Base-by-base conservation (phyloP, 1,140 invertebrate species). In the Ceratoteleas bidentatus region DNA sequence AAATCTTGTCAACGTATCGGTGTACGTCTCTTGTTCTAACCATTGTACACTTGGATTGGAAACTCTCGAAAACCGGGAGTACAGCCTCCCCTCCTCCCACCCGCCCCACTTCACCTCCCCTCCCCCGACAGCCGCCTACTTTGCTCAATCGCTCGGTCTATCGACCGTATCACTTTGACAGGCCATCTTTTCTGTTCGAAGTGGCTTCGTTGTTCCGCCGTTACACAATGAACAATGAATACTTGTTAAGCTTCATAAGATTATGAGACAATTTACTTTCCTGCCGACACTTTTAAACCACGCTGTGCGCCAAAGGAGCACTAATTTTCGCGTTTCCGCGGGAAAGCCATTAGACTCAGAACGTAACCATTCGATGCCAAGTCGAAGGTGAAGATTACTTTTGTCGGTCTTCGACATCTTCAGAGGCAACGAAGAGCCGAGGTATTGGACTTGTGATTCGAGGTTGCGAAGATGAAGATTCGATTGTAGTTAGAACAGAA, bases 31-130 rank as follows among this genome's bases (percentile, higher is more conserved):
- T 76, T 76, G 73, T 76, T 62, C 64, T 68, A 75, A 75, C 58
- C 58, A 66, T 77, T 77, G 79, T 85, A 52, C 77, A 86, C 82
- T 82, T 72, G 15, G 83, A 82, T 84, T 79, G 80, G 76, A 24
- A 24, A 45, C 77, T 74, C 36, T 66, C 15, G 15, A 68, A 77
- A 62, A 60, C 36, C 36, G 14, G 14, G 14, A 43, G 38, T n/a
- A 15, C 6, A 11, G 6, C 10, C 36, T 3, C 36, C 36, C 36
- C 36, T 40, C 36, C 10, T 1, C 36, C 36, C 2, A 2, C 36
- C 36, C 10, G 36, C 36, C 2, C 7, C 36, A 40, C 36, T 40
- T 9, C 7, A 40, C 36, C 47, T 58, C 45, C 32, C 14, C 33
- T 5, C 45, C 32, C 15, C 15, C 36, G 3, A 11, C 47, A 10